Conservation (phyloP, 2,113 vertebrate species). For the Coracopsis vasa region DNA sequence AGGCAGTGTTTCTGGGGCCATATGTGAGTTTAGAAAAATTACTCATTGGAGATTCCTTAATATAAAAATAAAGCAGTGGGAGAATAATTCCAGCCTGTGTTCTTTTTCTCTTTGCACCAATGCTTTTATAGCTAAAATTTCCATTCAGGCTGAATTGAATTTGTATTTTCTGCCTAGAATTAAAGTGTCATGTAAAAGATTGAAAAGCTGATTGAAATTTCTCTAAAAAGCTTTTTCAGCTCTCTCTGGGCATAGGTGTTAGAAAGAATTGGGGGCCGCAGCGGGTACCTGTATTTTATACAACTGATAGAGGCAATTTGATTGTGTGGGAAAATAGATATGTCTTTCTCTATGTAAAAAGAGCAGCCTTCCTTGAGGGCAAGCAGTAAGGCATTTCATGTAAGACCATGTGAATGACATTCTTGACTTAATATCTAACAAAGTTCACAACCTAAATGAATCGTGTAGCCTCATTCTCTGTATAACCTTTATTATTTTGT, state of each 20-base stretch:
- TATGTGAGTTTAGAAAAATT: not conserved
- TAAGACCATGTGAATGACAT: not conserved
- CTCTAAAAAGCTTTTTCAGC: not conserved
- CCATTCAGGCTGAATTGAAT: not conserved
- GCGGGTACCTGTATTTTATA: not conserved
- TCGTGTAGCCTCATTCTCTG: not conserved
- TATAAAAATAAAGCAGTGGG: not conserved
- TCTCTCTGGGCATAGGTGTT: not conserved
- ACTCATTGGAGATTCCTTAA: not conserved
- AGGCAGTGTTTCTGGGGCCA: not conserved
- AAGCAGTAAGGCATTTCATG: not conserved
- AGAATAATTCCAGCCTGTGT: not conserved
- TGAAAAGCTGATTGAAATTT: constrained; percentile 9
- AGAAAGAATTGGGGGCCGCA: not conserved
- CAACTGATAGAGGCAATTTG: not conserved
- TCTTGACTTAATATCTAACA: not conserved
- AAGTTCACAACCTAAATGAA: not conserved
- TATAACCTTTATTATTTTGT: not conserved
- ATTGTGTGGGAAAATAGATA: not conserved
- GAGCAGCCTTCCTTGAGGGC: not conserved
- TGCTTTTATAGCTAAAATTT: not conserved
- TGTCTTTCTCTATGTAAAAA: not conserved
- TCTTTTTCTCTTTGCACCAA: not conserved
- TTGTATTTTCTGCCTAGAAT: constrained; percentile 12
- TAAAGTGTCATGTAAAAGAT: not conserved